phyloP scores from a whole-genome alignment of 1,140 invertebrate species.

The Pseudobourletiella spinata region DNA sequence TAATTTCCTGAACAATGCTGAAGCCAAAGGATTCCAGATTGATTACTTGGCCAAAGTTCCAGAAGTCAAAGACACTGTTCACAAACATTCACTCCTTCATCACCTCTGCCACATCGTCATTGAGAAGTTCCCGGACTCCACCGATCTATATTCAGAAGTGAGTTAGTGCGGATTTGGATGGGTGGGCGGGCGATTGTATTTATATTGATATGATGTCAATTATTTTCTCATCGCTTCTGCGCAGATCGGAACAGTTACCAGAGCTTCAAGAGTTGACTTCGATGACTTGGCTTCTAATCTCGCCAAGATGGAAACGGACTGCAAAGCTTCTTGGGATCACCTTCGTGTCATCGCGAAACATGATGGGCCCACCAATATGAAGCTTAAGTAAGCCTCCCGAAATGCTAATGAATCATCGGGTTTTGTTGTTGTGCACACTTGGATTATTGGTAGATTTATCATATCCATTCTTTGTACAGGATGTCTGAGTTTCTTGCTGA shows the following conservation, averaged over 20 bases:
- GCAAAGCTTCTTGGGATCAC: slow-evolving; percentile 96
- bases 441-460: no score
- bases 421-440: no score
- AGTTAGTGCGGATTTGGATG: slow-evolving; percentile 23
- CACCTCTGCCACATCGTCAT: slow-evolving; percentile 96
- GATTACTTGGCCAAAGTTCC: slow-evolving; percentile 96
- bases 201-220: background rate
- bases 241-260: slow-evolving; percentile 38
- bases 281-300: slow-evolving; percentile 79
- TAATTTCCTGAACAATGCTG: slow-evolving; percentile 91
- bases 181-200: slow-evolving; percentile 1
- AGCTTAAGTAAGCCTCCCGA: slow-evolving; percentile 57
- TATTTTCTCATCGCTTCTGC: slow-evolving; percentile 10
- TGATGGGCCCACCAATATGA: slow-evolving; percentile 73
- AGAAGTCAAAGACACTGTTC: slow-evolving; percentile 83
- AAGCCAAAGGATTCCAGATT: slow-evolving; percentile 94
- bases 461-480: slow-evolving; percentile 45
- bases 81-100: slow-evolving; percentile 94
- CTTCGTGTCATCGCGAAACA: slow-evolving; percentile 93
- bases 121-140: slow-evolving; percentile 88
- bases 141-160: slow-evolving; percentile 95
- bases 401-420: background rate
- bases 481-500: slow-evolving; percentile 94
- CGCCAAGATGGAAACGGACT: slow-evolving; percentile 81
- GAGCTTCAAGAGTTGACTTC: slow-evolving; percentile 89